Base-by-base conservation (phyloP, 2,888 invertebrate species). In the Agrotis clavis region DNA sequence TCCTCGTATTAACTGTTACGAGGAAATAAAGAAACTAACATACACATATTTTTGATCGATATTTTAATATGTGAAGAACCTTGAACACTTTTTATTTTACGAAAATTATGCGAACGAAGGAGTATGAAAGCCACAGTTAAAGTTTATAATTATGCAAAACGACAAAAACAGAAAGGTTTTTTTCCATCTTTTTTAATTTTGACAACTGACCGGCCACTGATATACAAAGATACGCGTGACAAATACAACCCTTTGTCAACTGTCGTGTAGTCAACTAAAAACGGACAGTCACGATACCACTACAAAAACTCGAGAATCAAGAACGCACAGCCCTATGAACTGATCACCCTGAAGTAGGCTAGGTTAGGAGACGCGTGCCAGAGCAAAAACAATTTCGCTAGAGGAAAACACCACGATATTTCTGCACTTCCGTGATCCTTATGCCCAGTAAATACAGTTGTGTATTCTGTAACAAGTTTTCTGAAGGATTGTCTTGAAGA, bases 321-420 rank as follows among this genome's bases (percentile, higher is more conserved):
- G 69, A 77, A 73, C 75, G 81, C 85, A 83, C 90, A 89, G 76
- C 91, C 91, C 90, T 90, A 87, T 69, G 76, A 76, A 87, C 85
- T 88, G 89, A 88, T 89, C 89, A 89, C 86, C 86, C 86, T 82
- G 81, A 79, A 84, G 82, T 86, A 81, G 91, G 90, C 91, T 86
- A 83, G 91, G 90, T 90, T 90, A 90, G 89, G 86, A 90, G 88
- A 87, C 94, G 92, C 94, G 95, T 93, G 93, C 94, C 90, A 87
- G 87, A 90, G 90, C 89, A 88, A 90, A 91, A 91, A 92, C 92
- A 93, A 93, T 95, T 94, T 92, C 90, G 88, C 88, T 88, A 77
- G 84, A 89, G 90, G 87, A 80, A 77, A 83, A 81, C 77, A 91
- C 90, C 83, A 90, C 75, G 63, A 82, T 84, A 77, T 16, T 50